phyloP scores from a whole-genome alignment of 2,888 invertebrate genomes.

The Limnephilus rhombicus region DNA sequence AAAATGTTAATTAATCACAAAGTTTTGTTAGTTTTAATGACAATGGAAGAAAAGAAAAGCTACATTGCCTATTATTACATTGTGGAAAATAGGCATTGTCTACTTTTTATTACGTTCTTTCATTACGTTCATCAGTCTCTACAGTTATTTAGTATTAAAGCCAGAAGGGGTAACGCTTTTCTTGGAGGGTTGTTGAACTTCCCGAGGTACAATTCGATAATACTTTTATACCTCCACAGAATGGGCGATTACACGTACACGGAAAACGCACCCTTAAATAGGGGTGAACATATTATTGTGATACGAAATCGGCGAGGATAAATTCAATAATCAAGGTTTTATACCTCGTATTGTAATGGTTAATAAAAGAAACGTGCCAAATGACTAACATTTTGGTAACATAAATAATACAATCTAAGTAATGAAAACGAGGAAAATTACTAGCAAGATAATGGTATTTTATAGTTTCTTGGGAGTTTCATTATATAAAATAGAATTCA shows the following conservation, averaged over 20 bases:
- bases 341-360: neutral
- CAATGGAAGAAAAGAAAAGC: too few species aligned
- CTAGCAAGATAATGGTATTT: neutral
- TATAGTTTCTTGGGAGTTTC: neutral
- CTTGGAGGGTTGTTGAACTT: constrained; percentile 45
- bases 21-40: too few species aligned
- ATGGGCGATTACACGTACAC: neutral
- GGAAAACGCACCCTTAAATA: neutral
- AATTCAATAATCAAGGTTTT: neutral
- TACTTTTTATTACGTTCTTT: neutral
- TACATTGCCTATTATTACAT: neutral
- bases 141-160: neutral
- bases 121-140: neutral
- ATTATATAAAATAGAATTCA: neutral
- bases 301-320: neutral
- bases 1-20: too few species aligned
- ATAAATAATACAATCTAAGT: neutral
- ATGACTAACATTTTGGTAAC: neutral
- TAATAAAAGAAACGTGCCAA: neutral
- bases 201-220: neutral
- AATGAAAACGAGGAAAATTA: neutral
- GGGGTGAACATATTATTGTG: neutral
- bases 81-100: neutral
- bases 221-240: constrained; percentile 7
- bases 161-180: neutral